These are phyloP conservation scores for Hirundichthys speculiger DNA, from an alignment of 2,113 vertebrate genomes.

Conservation along the genomic window DNA sequence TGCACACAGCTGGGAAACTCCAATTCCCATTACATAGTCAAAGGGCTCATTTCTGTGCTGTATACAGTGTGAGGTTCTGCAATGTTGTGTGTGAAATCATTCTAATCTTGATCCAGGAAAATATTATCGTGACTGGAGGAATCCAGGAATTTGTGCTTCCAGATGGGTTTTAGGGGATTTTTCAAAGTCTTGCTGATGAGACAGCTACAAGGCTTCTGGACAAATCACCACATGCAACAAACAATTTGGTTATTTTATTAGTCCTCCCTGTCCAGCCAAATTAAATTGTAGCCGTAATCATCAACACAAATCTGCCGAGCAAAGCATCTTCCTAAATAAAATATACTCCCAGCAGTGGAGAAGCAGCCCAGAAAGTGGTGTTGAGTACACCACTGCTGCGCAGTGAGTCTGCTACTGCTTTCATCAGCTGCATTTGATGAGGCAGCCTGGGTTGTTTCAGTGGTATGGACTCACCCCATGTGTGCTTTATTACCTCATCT, in stretches of 20 bases:
- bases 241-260: conserved; percentile 12
- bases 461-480: conserved; percentile 37
- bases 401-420: conserved; percentile 42
- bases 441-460: conserved; percentile 34
- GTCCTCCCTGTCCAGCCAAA: conserved; percentile 9
- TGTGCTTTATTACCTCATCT: conserved; percentile 71
- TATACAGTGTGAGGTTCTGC: conserved; percentile 34
- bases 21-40: conserved; percentile 22
- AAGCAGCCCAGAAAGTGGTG: conserved; percentile 13
- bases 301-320: conserved; percentile 8
- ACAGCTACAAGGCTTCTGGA: conserved; percentile 29
- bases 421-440: conserved; percentile 46
- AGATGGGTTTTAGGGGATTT: conserved; percentile 31
- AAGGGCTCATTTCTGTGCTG: conserved; percentile 42
- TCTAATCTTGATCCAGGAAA: conserved; percentile 57
- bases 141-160: conserved; percentile 47
- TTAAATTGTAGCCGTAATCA: conserved; percentile 10
- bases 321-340: conserved; percentile 24
- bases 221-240: conserved; percentile 17
- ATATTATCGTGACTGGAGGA: conserved; percentile 54
- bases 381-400: conserved; percentile 12
- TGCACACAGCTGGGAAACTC: conserved; percentile 21
- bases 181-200: conserved; percentile 39
- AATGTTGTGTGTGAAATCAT: conserved; percentile 38
- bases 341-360: conserved; percentile 6